phyloP scores from a whole-genome alignment of 2,113 vertebrate species.

The Otis tarda region DNA sequence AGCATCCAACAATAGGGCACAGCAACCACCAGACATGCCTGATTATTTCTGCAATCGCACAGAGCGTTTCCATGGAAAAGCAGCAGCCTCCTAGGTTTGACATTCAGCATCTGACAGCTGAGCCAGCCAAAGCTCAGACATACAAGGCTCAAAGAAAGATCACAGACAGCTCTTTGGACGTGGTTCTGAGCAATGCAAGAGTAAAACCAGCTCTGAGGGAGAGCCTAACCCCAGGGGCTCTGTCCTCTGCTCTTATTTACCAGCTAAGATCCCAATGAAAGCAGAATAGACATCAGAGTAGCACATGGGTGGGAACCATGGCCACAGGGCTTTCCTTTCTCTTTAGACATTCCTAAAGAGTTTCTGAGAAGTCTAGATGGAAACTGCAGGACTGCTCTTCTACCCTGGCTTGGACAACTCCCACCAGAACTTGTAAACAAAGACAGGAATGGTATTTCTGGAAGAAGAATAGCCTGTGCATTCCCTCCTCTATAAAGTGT shows the following conservation, averaged over 20 bases:
- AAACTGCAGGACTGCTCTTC: not conserved
- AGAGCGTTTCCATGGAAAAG: constrained; percentile 63
- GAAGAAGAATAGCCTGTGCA: not conserved
- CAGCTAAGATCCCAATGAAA: not conserved
- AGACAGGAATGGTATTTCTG: not conserved
- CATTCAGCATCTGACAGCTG: constrained; percentile 3
- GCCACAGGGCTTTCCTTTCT: not conserved
- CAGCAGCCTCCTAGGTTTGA: constrained; percentile 19
- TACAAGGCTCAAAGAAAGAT: not conserved
- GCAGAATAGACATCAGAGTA: not conserved
- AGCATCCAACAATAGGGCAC: constrained; percentile 16
- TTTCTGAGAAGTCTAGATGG: not conserved
- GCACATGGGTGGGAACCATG: not conserved
- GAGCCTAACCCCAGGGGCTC: not conserved
- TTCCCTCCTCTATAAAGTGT: not conserved
- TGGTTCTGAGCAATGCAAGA: constrained; percentile 10
- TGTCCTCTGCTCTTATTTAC: not conserved
- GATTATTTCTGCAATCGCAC: constrained; percentile 29
- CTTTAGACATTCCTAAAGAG: not conserved
- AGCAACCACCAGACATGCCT: not conserved
- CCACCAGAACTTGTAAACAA: not conserved
- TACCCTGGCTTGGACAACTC: not conserved
- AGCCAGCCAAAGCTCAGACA: constrained; percentile 19
- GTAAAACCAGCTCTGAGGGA: not conserved
- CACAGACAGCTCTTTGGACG: constrained; percentile 9